Percentiles rank a stretch among this genome's conserved stretches.
These are phyloP conservation scores for Cyphomyrmex costatus DNA, from an alignment of 1,140 invertebrate genomes.

Conservation along the genomic window DNA sequence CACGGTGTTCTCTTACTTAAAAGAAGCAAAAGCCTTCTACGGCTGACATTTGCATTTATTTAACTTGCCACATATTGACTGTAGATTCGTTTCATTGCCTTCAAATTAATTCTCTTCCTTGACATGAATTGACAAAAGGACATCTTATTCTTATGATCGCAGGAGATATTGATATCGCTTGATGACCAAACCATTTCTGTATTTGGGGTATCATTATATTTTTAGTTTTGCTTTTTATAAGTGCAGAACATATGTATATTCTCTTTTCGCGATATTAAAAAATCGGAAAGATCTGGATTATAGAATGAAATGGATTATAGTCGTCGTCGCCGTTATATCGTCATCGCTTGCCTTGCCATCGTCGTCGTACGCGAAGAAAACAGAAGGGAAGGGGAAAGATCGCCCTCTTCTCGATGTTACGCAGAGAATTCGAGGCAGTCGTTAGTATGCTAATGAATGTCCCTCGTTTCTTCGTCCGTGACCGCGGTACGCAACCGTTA, in stretches of 20 bases:
- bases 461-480: constrained; percentile 67
- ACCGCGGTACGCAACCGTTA: constrained; percentile 72
- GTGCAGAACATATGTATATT: constrained; percentile 29
- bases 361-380: not conserved
- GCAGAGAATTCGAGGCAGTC: constrained; percentile 80
- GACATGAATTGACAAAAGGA: not conserved
- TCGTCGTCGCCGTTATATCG: too few relatives aligned
- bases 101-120: not conserved
- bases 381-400: constrained; percentile 4
- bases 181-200: not conserved
- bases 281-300: constrained; percentile 48
- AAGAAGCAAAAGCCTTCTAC: not conserved
- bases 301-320: too few relatives aligned
- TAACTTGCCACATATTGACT: not conserved
- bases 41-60: constrained; percentile 17
- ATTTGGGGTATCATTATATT: constrained; percentile 46
- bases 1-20: not conserved
- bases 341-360: not conserved
- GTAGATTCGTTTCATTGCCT: not conserved
- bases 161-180: not conserved
- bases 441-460: constrained; percentile 86
- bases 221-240: constrained; percentile 45
- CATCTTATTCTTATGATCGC: not conserved
- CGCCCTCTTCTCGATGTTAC: constrained; percentile 77
- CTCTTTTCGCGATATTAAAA: constrained; percentile 50